Base-by-base conservation (phyloP, 2,113 vertebrate species). In the Neolamprologus caudopunctatus region DNA sequence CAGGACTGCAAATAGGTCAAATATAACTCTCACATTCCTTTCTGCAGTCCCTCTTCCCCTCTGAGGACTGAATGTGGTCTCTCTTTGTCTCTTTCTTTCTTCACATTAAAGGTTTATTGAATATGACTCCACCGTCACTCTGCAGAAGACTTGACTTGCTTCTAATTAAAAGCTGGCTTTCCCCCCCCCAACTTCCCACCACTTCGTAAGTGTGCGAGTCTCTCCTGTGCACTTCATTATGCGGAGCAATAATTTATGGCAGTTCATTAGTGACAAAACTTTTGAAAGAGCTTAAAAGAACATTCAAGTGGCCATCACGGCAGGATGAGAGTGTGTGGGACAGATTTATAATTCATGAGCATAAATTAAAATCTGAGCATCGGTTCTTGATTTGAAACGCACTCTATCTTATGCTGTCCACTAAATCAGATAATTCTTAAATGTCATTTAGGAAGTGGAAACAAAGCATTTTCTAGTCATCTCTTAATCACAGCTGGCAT, bases 11-110 rank as follows among this genome's bases (percentile, higher is more conserved):
- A 88, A 89, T 85, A 92, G 94, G 90, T 96, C 94, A 95, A 93
- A 94, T 94, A 94, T 94, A 94, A 93, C 95, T 90, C 94, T 83
- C 68, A 24, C 92, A 90, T 94, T 95, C 94, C 95, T 94, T 91
- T 66, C 83, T 61, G 78, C 87, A 68, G 81, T 71, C 87, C 55
- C 88, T 86, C 89, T 82, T 78, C 87, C 87, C 92, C 79, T 68
- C 58, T 85, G 54, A 84, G 80, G 51, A 42, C 58, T 87, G 82
- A 87, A n/a, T 58, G 89, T 91, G 91, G 91, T 91, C 88, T 63
- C 89, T 87, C 85, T 89, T 40, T 53, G 37, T 87, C 78, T 47
- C 45, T 40, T 50, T 50, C 83, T 78, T 45, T 24, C 57, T 79
- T 54, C 81, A 71, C 55, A 33, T 85, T 81, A 84, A 54, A 83